A percentile compares a stretch with the other conserved stretches of the same genome.
Conservation (phyloP, 2,888 invertebrate genomes). For the Protonemura montana region DNA sequence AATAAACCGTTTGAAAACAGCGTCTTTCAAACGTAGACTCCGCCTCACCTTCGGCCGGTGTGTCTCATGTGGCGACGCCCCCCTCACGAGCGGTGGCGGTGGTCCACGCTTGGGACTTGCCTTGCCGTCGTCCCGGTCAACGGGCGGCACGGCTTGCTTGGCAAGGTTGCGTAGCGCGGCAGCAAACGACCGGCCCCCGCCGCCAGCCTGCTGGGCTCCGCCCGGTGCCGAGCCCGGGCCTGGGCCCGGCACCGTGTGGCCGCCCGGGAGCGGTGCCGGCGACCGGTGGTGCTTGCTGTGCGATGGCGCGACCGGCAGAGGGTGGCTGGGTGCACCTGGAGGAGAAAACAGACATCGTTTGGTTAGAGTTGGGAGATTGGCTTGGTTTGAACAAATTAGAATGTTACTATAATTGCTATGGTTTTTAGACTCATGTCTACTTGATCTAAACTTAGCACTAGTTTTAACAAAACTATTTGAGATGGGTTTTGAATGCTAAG, state of each 20-base stretch:
- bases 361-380: background rate
- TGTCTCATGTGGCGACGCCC: constrained; percentile 51
- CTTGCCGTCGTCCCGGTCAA: constrained; percentile 51
- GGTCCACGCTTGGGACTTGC: constrained; percentile 44
- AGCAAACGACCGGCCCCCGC: constrained; percentile 74
- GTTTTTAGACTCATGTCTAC: no score
- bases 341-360: background rate
- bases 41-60: background rate
- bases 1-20: no score
- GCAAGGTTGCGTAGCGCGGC: constrained; percentile 90
- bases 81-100: constrained; percentile 54
- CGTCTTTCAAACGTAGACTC: no score
- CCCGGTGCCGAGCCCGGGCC: constrained; percentile 46
- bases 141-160: constrained; percentile 84
- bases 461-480: no score
- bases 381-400: background rate
- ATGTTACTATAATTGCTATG: no score
- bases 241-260: constrained; percentile 50
- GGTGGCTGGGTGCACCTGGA: constrained; percentile 47
- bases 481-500: no score
- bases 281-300: constrained; percentile 48
- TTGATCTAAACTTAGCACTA: no score
- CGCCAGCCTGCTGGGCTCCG: constrained; percentile 33
- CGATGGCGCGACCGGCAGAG: constrained; percentile 40
- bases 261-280: constrained; percentile 48